Percentiles rank a stretch among this genome's conserved stretches.
Conservation (phyloP, 2,888 invertebrate genomes). For the Protula sp. region DNA sequence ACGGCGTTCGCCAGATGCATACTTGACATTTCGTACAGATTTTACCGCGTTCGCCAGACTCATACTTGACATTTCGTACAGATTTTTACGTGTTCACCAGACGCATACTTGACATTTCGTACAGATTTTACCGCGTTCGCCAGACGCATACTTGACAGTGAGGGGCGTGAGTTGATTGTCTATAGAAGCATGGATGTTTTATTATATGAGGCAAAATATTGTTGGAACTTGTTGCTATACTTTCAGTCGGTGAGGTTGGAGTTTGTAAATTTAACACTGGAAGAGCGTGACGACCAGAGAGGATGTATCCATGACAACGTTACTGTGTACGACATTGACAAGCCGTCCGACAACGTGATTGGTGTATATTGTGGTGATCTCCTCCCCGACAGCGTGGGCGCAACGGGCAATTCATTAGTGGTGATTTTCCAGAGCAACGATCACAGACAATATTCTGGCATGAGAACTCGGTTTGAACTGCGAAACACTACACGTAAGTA, state of each 20-base stretch:
- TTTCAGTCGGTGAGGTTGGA: neutral
- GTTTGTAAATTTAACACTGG: neutral
- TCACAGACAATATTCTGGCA: neutral
- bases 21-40: too few species aligned
- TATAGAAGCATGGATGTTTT: too few species aligned
- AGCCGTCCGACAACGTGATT: neutral
- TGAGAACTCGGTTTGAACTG: neutral
- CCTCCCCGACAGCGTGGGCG: neutral
- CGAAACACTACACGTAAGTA: neutral
- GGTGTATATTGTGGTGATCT: neutral
- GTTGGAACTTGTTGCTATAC: too few species aligned
- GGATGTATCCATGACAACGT: neutral
- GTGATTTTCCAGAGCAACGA: neutral
- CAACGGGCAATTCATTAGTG: neutral
- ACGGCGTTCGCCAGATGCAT: too few species aligned
- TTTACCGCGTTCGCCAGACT: too few species aligned
- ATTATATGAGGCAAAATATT: neutral
- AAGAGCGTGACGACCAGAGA: neutral
- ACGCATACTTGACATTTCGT: too few species aligned
- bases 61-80: too few species aligned
- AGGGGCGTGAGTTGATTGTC: too few species aligned
- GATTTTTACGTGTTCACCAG: too few species aligned
- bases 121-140: too few species aligned
- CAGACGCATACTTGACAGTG: too few species aligned
- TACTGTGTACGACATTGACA: neutral